A percentile compares a stretch with the other conserved stretches of the same genome.
phyloP scores from a whole-genome alignment of 2,888 invertebrate genomes.

The Odiellus spinosus region DNA sequence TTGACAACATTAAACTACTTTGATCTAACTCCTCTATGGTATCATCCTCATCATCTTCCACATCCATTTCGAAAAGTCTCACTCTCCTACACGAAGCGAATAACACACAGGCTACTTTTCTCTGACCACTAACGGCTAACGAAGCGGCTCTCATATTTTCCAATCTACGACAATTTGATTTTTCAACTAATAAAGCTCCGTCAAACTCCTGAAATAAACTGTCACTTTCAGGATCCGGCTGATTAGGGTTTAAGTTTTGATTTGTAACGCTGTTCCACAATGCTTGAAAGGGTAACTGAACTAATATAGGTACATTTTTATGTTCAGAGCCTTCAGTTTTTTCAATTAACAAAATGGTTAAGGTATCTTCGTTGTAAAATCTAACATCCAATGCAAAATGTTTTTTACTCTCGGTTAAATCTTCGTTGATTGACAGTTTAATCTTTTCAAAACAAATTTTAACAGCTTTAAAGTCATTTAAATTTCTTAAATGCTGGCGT shows the following conservation, averaged over 20 bases:
- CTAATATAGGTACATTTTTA: conserved; percentile 24
- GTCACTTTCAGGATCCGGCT: not conserved
- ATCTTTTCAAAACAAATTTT: conserved; percentile 7
- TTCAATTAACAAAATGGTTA: conserved; percentile 28
- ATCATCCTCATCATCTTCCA: conserved; percentile 77
- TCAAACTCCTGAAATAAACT: not conserved
- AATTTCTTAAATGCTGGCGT: conserved; percentile 4
- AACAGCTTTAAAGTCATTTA: not conserved
- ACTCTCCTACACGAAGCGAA: conserved; percentile 63
- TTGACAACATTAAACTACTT: conserved; percentile 7
- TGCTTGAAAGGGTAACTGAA: conserved; percentile 23
- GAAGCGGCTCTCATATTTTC: conserved; percentile 34
- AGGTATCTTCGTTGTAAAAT: conserved; percentile 27
- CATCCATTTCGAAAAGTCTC: conserved; percentile 78
- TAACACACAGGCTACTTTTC: conserved; percentile 68
- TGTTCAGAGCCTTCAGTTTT: conserved; percentile 8
- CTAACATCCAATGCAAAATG: conserved; percentile 26
- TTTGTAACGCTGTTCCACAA: too few relatives aligned
- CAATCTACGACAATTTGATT: conserved; percentile 19
- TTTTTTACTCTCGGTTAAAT: not conserved
- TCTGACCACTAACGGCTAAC: conserved; percentile 67
- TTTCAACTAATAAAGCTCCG: conserved; percentile 6
- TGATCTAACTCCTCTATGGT: conserved; percentile 36
- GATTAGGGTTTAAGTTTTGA: not conserved
- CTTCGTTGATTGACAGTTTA: not conserved